Base-by-base conservation (phyloP, 2,113 vertebrate genomes). In the Xenopus borealis region DNA sequence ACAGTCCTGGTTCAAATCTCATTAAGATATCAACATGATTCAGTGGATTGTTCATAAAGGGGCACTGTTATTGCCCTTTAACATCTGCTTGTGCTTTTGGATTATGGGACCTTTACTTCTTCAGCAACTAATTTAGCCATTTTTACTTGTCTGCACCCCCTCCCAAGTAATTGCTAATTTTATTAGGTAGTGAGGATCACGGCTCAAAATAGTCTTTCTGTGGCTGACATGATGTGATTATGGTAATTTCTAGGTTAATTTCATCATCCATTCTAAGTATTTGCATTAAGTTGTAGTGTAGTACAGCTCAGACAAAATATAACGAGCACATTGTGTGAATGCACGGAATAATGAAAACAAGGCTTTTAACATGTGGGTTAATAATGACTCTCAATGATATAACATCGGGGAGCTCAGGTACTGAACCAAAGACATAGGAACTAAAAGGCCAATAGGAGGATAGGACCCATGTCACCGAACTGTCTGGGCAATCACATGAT, bases 61-160 rank as follows among this genome's bases (percentile, higher is more conserved):
- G 73, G 58, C 73, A 75, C 73, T 66, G 69, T 75, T 69, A 75
- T 69, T 75, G 73, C 66, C 73, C 73, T 75, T 75, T 62, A 75
- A 75, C 73, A 75, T 75, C 73, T 75, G 73, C 73, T 75, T 12
- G 66, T 53, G 27, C 33, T 62, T 75, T 47, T 52, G 18, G 62
- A 69, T 75, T 68, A 62, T 69, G 66, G 19, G 66, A 23, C 73
- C 66, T 75, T 67, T 69, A 62, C 59, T 75, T 66, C 66, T 65
- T 62, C 47, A 53, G 44, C 53, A 30, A 27, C 65, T 61, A 75
- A 75, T 67, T 68, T 20, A 6, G 65, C 59, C 58, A 33, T 63
- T 59, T 69, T 16, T 18, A 75, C 44, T 67, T 67, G 55, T 62
- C 57, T 14, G 72, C 18, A 9, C 17, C 33, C 33, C 33, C 33